phyloP scores from a whole-genome alignment of 2,888 invertebrate genomes.

The Watsonalla binaria region DNA sequence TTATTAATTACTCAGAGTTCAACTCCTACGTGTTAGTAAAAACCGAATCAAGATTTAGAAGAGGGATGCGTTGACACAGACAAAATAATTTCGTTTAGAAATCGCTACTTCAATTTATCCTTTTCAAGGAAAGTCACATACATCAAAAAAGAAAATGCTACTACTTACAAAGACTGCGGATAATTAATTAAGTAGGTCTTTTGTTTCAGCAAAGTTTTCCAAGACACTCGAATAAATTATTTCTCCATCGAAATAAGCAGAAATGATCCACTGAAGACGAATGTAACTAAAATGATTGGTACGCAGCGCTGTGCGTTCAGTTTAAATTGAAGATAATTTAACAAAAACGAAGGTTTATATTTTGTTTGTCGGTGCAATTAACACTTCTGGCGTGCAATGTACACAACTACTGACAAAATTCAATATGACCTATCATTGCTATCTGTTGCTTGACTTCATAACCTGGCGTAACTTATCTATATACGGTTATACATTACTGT shows the following conservation, averaged over 20 bases:
- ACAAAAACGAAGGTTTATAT: background rate
- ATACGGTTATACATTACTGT: no score
- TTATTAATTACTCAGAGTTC: no score
- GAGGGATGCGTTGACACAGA: no score
- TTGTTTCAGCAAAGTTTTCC: background rate
- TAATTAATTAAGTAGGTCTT: background rate
- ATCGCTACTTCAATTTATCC: no score
- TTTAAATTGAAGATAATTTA: conserved; percentile 3
- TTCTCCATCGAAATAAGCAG: conserved; percentile 11
- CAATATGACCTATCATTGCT: background rate
- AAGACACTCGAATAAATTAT: background rate
- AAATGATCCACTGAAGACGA: conserved; percentile 4
- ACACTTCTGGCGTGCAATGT: background rate
- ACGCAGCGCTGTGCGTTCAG: background rate
- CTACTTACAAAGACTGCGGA: background rate
- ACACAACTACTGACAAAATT: background rate
- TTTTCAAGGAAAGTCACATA: no score
- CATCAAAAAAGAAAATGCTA: no score
- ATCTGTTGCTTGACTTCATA: background rate
- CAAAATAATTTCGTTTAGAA: no score
- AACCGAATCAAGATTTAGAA: no score
- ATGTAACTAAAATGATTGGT: conserved; percentile 2
- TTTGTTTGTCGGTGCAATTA: background rate
- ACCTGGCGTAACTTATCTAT: background rate
- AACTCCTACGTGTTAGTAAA: no score